Evolutionary conservation across 2,888 invertebrate genomes (phyloP).

Genomic region (Herminia tarsipennalis): DNA sequence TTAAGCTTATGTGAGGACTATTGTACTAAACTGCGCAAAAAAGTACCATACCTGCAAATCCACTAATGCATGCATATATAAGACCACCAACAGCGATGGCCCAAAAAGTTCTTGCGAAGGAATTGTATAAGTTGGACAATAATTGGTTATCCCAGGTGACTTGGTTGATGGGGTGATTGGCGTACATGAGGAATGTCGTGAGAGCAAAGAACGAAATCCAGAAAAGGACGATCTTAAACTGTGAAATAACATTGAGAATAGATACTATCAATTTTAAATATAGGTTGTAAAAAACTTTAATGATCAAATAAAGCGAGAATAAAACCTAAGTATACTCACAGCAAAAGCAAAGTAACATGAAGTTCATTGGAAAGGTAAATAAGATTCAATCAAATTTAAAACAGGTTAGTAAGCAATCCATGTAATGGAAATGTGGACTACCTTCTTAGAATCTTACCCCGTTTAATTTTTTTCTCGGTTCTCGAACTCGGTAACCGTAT

Average conservation of each 20-base stretch:
- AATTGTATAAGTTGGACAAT: constrained; percentile 47
- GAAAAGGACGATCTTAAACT: background rate
- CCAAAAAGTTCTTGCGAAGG: constrained; percentile 67
- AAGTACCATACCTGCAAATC: constrained; percentile 64
- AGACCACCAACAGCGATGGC: constrained; percentile 61
- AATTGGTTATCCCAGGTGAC: constrained; percentile 45
- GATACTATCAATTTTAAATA: no score
- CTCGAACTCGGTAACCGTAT: constrained; percentile 52
- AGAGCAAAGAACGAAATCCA: constrained; percentile 37
- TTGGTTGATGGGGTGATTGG: constrained; percentile 41
- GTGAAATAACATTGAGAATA: background rate
- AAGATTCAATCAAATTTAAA: no score
- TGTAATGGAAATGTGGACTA: no score
- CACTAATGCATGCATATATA: constrained; percentile 66
- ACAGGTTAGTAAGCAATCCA: no score
- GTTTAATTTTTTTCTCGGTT: constrained; percentile 34
- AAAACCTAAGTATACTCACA: no score
- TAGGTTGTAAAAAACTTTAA: no score
- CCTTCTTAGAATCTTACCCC: constrained; percentile 32
- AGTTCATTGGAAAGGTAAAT: no score
- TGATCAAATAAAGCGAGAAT: no score
- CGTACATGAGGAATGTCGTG: constrained; percentile 35
- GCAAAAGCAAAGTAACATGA: no score
- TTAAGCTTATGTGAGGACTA: no score
- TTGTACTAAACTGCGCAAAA: no score